Conservation (phyloP, 1,140 invertebrate species). For the Brachionus plicatilis region DNA sequence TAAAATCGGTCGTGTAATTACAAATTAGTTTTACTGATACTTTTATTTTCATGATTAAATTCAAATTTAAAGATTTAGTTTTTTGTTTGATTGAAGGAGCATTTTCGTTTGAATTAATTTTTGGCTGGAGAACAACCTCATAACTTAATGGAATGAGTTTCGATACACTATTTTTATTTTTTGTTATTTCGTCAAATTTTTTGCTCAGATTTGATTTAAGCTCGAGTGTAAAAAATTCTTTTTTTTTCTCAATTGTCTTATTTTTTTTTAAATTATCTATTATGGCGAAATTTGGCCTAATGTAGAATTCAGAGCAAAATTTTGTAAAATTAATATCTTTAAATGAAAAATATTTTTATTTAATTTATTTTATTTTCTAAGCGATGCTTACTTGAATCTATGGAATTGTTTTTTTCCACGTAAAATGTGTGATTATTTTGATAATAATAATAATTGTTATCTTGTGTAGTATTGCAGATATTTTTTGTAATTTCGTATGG, state of each 20-base stretch:
- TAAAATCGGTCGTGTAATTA: background rate
- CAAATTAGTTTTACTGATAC: background rate
- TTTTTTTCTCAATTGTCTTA: background rate
- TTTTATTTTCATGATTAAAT: background rate
- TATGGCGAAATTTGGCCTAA: background rate
- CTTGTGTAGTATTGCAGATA: conserved; percentile 20
- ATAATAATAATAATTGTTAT: conserved; percentile 6
- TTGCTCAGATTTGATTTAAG: background rate
- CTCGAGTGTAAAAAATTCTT: background rate
- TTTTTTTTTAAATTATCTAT: background rate
- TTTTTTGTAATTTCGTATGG: conserved; percentile 33
- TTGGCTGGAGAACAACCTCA: background rate
- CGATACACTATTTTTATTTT: background rate
- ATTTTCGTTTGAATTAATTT: background rate
- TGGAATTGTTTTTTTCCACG: background rate
- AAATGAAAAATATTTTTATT: background rate
- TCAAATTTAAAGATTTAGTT: background rate
- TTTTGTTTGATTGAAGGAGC: background rate
- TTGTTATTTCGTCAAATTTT: background rate
- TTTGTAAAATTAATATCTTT: background rate
- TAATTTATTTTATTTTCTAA: background rate
- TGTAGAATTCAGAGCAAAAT: background rate
- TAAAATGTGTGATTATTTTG: background rate
- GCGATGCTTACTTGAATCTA: background rate
- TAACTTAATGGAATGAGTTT: background rate